Base-by-base conservation (phyloP, 1,140 invertebrate genomes). In the Nebria ingens region DNA sequence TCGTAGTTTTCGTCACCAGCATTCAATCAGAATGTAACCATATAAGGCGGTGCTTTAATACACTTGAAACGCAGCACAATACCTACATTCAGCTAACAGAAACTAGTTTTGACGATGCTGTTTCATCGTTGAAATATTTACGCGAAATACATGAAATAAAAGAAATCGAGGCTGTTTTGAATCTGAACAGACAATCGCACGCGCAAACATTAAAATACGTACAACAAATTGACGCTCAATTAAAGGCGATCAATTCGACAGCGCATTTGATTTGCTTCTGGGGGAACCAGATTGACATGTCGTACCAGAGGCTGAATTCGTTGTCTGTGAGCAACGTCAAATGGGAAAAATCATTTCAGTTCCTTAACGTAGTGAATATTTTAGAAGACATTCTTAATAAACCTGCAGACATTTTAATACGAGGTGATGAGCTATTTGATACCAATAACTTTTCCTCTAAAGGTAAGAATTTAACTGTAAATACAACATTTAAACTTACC, bases 1-100 rank as follows among this genome's bases (percentile, higher is more conserved):
- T 85, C 64, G 64, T 97, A 0, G 73, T 95, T 0, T 53, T 68
- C 19, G 59, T 59, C 2, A 54, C 62, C 1, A 65, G 68, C 40
- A 57, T 57, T 0, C 65, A 68, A 59, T 21, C 60, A 2, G 59
- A 61, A 58, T 59, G 62, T 53, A 56, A 54, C 21, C 62, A 63
- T 12, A 50, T 65, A 17, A 51, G 68, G n/a, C 49, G 69, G 9
- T 58, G 55, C 1, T 53, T 70, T 19, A 21, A 20, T 54, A 54
- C 1, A 58, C 56, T 56, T 52, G 55, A 4, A 63, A 58, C 40
- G 62, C 68, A 1, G 52, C 68, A 1, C 58, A 64, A 25, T 52
- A 56, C 2, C 62, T 64, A 42, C 69, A 58, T 45, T 55, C 55
- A 6, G 63, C 61, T 2, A 59, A 64, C 11, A 66, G 69, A 19